Percentiles rank a stretch among this genome's conserved stretches.
phyloP scores from a whole-genome alignment of 2,113 vertebrate genomes.

The Felis chaus region DNA sequence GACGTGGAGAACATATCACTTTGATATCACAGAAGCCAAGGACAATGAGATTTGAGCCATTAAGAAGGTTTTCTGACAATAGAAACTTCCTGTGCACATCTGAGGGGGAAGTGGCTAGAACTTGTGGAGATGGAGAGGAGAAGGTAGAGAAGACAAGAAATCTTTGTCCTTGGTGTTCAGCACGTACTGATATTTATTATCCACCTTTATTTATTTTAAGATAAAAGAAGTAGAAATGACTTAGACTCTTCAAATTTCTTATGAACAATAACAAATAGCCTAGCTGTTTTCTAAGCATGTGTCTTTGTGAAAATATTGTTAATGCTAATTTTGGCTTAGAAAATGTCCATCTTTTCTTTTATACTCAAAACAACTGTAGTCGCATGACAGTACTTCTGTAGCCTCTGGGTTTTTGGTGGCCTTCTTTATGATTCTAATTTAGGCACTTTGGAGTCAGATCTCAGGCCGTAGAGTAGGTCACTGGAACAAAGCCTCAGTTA shows the following conservation, averaged over 20 bases:
- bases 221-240: neutral
- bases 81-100: neutral
- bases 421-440: neutral
- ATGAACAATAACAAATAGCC: neutral
- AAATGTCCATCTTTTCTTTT: neutral
- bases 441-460: neutral
- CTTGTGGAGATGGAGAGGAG: neutral
- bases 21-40: neutral
- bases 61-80: neutral
- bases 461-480: neutral
- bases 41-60: neutral
- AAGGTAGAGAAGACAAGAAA: neutral
- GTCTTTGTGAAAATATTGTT: neutral
- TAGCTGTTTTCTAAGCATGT: neutral
- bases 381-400: neutral
- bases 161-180: neutral
- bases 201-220: neutral
- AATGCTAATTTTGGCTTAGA: neutral
- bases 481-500: neutral
- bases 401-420: neutral
- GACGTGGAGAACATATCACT: neutral
- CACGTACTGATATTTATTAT: neutral
- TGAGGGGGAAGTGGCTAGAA: neutral
- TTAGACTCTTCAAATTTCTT: neutral
- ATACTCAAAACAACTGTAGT: neutral